Percentiles rank a stretch among this genome's conserved stretches.
Conservation (phyloP, 1,140 invertebrate species). For the Apis laboriosa region DNA sequence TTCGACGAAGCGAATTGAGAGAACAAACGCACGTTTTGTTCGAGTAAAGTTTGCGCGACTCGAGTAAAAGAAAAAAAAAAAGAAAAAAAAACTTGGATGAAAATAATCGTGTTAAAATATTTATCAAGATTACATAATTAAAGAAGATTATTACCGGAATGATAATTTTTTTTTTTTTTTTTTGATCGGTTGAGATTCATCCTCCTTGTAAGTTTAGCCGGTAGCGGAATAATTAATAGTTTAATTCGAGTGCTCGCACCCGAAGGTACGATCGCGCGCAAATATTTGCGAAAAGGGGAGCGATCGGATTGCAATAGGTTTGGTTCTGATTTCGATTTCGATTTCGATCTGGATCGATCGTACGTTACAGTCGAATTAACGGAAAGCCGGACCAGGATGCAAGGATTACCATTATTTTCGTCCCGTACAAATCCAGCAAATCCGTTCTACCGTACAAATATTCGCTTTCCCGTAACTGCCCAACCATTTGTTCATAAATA, state of each 20-base stretch:
- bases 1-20: no score
- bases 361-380: slow-evolving; percentile 62
- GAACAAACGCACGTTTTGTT: no score
- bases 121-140: no score
- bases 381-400: slow-evolving; percentile 37
- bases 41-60: no score
- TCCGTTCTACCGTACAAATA: slow-evolving; percentile 53
- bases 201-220: neutral
- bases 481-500: slow-evolving; percentile 64
- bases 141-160: no score
- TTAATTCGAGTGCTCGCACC: slow-evolving; percentile 54
- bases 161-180: no score
- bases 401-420: slow-evolving; percentile 65
- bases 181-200: neutral
- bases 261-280: slow-evolving; percentile 43
- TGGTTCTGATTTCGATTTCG: slow-evolving; percentile 42
- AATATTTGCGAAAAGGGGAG: slow-evolving; percentile 60
- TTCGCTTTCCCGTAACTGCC: slow-evolving; percentile 56
- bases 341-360: slow-evolving; percentile 58
- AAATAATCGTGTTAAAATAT: no score
- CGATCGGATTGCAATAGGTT: slow-evolving; percentile 3
- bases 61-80: no score
- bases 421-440: slow-evolving; percentile 54
- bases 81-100: no score
- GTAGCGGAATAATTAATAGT: slow-evolving; percentile 59